Base-by-base conservation (phyloP, 2,797 vertebrate species). In the Clarias laeviceps region DNA sequence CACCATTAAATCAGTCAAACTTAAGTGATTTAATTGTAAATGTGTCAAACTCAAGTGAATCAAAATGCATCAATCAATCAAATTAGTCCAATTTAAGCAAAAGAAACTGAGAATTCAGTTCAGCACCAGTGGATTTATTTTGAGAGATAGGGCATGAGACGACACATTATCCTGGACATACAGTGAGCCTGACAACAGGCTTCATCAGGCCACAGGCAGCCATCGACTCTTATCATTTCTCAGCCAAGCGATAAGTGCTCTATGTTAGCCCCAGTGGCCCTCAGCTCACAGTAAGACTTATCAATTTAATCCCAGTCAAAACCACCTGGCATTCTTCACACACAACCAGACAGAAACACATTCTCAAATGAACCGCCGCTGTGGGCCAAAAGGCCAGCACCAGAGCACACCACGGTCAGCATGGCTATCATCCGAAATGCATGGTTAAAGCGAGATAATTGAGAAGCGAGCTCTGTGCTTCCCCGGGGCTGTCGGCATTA, bases 381-480 rank as follows among this genome's bases (percentile, higher is more conserved):
- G 62, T 54, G n/a, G 2, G 64, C 61, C 83, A 84, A 37, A 40
- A 68, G 74, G 62, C 74, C 22, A 37, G 5, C 37, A 20, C 29
- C 12, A 32, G 62, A 57, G 83, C 6, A 50, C 17, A 54, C 5
- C 5, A 1, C 14, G 65, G 62, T 61, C 56, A 50, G 62, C 20
- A 69, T 1, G 24, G 81, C 8, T 68, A 80, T 59, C 68, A 59
- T 64, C 66, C 70, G 82, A 82, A 86, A 88, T 69, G 65, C 68
- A 9, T 34, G 50, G 61, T 87, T 86, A 84, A 84, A 86, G 86
- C 37, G 22, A 68, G 74, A 73, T 89, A 89, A 88, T 89, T 83
- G 88, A 86, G 82, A 84, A 18, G 34, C 14, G 40, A 69, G 40
- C 12, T 11, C 73, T 54, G 2, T 1, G 5, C 66, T 84, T 80